Base-by-base conservation (phyloP, 1,140 invertebrate genomes). In the Eriocheir sinensis region DNA sequence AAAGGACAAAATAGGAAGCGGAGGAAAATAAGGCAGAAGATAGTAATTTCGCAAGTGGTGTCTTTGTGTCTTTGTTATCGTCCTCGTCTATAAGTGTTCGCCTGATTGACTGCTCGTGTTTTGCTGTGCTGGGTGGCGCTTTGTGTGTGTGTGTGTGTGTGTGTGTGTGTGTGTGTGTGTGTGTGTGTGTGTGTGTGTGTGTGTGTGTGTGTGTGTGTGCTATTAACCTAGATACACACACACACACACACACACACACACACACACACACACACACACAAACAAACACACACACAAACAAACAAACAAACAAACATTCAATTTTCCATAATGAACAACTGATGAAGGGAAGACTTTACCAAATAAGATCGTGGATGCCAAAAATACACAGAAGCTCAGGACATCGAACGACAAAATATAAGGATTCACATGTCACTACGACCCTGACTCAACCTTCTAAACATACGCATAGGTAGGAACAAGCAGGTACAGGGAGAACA, bases 111-210 rank as follows among this genome's bases (percentile, higher is more conserved):
- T 48, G 44, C 17, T n/a, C 27, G 21, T 72, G 60, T 72, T 21
- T 72, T n/a, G n/a, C n/a, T n/a, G n/a, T n/a, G n/a, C n/a, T 72
- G 60, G 27, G n/a, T n/a, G 6, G 60, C 2, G 60, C n/a, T n/a
- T 60, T 60, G 2, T 48, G 15, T 48, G 44, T 8, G 4, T 8
- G 44, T 86, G 80, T 83, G 80, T 83, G 80, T 83, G 80, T 83
- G 80, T 83, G 80, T 83, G 80, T 83, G 80, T 83, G 80, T 83
- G 80, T 83, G 80, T 83, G 80, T 83, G 80, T 27, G n/a, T 27
- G n/a, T n/a, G n/a, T n/a, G n/a, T n/a, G n/a, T n/a, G n/a, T n/a
- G n/a, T n/a, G n/a, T n/a, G n/a, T n/a, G n/a, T n/a, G n/a, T n/a
- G n/a, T n/a, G n/a, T n/a, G n/a, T n/a, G n/a, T n/a, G n/a, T n/a